Evolutionary conservation across 2,113 vertebrate species (phyloP).

Genomic region (Callocephalon fimbriatum): DNA sequence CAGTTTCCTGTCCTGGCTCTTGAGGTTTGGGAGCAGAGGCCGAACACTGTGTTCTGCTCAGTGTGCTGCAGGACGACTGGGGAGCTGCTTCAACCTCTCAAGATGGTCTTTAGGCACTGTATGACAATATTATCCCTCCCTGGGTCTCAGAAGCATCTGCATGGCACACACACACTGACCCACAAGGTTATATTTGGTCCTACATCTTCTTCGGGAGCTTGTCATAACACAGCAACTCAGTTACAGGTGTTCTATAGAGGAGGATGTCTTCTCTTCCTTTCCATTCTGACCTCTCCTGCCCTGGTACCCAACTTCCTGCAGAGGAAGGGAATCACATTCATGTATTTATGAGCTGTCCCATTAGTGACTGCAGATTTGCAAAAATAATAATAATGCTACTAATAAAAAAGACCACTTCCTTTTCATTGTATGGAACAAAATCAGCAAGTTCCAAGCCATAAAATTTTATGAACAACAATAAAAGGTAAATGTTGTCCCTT

Average conservation of each 20-base stretch:
- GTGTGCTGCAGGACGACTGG: too few species aligned
- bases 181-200: neutral
- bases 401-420: neutral
- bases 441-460: constrained; percentile 37
- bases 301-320: neutral
- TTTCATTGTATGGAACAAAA: constrained; percentile 1
- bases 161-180: neutral
- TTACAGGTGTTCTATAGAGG: neutral
- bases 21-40: too few species aligned
- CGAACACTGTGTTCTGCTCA: too few species aligned
- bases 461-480: constrained; percentile 45
- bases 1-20: too few species aligned
- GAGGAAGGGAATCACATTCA: accelerated
- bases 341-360: neutral
- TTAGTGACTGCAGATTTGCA: neutral
- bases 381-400: neutral
- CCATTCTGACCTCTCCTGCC: neutral
- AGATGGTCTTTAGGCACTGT: neutral
- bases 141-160: neutral
- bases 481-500: neutral
- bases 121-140: neutral
- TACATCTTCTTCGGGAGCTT: neutral
- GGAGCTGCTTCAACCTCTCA: neutral
- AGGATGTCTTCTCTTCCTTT: neutral
- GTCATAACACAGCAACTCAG: neutral